Conservation (phyloP, 2,888 invertebrate genomes). For the Calliopum simillimum region DNA sequence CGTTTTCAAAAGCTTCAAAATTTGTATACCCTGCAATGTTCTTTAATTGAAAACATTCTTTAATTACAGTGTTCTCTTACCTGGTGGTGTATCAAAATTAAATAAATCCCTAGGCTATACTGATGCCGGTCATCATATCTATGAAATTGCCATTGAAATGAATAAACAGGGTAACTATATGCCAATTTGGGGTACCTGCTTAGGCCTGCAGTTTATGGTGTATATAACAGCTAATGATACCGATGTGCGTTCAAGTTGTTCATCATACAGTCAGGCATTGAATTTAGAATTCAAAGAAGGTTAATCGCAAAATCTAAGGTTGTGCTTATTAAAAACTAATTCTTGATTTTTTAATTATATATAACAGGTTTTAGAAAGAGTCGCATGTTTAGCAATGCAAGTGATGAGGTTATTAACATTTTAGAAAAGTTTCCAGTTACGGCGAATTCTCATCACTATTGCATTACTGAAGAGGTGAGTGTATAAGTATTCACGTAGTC, state of each 20-base stretch:
- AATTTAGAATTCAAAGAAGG: conserved; percentile 77
- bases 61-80: conserved; percentile 77
- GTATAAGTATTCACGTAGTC: too few relatives aligned
- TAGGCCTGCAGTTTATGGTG: conserved; percentile 85
- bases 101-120: conserved; percentile 78
- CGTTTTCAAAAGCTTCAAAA: too few relatives aligned
- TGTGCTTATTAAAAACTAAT: too few relatives aligned
- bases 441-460: conserved; percentile 80
- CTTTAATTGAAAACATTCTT: too few relatives aligned
- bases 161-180: conserved; percentile 79
- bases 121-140: conserved; percentile 79
- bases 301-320: conserved; percentile 63
- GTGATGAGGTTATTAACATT: conserved; percentile 71
- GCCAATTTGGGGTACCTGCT: conserved; percentile 89
- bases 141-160: conserved; percentile 75
- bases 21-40: too few relatives aligned
- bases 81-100: conserved; percentile 84
- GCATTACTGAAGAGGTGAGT: conserved; percentile 74
- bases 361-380: conserved; percentile 65
- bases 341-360: neutral
- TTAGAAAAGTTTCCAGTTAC: conserved; percentile 76
- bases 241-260: conserved; percentile 75
- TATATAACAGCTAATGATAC: conserved; percentile 71
- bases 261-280: conserved; percentile 71
- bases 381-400: conserved; percentile 74